Evolutionary conservation across 2,797 vertebrate genomes (phyloP), one percentile per base, ranked within the genome.

Genomic region (Chelon labrosus): DNA sequence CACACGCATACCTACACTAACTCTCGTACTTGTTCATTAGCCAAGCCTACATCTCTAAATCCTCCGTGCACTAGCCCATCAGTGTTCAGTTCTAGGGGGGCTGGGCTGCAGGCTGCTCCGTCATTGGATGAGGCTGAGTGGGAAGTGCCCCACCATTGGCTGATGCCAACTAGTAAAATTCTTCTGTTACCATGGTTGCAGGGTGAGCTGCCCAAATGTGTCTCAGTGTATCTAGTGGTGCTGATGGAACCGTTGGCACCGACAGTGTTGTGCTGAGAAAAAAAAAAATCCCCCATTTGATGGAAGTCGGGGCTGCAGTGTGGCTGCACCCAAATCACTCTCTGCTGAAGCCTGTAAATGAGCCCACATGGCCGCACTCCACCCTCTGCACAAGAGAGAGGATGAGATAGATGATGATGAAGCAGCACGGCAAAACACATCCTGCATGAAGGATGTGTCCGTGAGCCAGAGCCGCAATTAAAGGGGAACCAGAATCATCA

Each of bases 181-280:
- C 91, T 91, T 87, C 93, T 95, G 95, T 95, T 95, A 91, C 94
- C 94, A 95, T 95, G 95, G 95, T 94, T 94, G 94, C 95, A 94
- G 93, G 89, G 91, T 93, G 94, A 95, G 92, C 94, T 95, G 94
- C 94, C 94, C 94, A 95, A 94, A 95, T 93, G 91, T 94, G 91
- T 90, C 85, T 88, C 79, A 76, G 90, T 89, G 89, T 85, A 84
- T 92, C 87, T 91, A 70, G 85, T 89, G 84, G 89, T 89, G 82
- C 90, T 92, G 93, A 94, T 90, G 75, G 88, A 92, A 90, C 80
- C 35, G 62, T 85, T 91, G 89, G 92, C 91, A 91, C 84, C 50
- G 58, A 79, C 41, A 57, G 75, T 87, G 82, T 85, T 80, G 77
- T 70, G 72, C 87, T 74, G 75, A 66, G 72, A 83, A 56, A 68